Percentiles rank a stretch among this genome's conserved stretches.
phyloP scores from a whole-genome alignment of 2,797 vertebrate genomes.

The Eulemur albifrons region DNA sequence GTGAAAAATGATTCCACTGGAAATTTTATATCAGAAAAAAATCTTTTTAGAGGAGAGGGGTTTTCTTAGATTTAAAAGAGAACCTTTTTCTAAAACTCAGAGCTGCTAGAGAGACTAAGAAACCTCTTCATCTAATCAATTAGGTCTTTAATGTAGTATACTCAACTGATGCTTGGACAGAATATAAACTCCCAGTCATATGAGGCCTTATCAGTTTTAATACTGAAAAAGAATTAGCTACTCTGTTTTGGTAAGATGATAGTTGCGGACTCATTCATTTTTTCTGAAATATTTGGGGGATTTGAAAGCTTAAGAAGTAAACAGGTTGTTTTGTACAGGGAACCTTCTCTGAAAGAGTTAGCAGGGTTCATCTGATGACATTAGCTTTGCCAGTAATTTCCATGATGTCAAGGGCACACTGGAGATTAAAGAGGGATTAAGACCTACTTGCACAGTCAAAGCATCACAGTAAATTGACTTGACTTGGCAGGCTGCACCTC shows the following conservation, averaged over 20 bases:
- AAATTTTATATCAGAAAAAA: slow-evolving; percentile 46
- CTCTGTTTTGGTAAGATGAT: slow-evolving; percentile 73
- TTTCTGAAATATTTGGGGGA: slow-evolving; percentile 70
- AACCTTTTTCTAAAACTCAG: slow-evolving; percentile 71
- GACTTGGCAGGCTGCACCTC: slow-evolving; percentile 81
- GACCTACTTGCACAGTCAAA: slow-evolving; percentile 82
- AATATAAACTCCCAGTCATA: slow-evolving; percentile 73
- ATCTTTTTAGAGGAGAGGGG: not conserved
- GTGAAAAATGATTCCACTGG: not conserved
- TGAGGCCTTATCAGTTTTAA: slow-evolving; percentile 66
- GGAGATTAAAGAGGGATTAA: slow-evolving; percentile 86
- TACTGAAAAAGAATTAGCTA: slow-evolving; percentile 73
- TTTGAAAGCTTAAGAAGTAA: slow-evolving; percentile 74
- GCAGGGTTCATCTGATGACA: slow-evolving; percentile 84
- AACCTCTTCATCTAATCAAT: slow-evolving; percentile 83
- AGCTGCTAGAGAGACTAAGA: slow-evolving; percentile 73
- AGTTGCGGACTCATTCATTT: slow-evolving; percentile 67
- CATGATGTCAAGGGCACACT: slow-evolving; percentile 86
- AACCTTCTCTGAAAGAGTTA: slow-evolving; percentile 83
- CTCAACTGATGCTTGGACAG: slow-evolving; percentile 64
- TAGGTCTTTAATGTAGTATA: slow-evolving; percentile 78
- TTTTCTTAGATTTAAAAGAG: slow-evolving; percentile 70
- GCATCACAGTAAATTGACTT: slow-evolving; percentile 85
- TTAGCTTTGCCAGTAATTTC: slow-evolving; percentile 86
- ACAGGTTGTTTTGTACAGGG: slow-evolving; percentile 75